Evolutionary conservation across 2,113 vertebrate genomes (phyloP).

Genomic region (Pantherophis guttatus): DNA sequence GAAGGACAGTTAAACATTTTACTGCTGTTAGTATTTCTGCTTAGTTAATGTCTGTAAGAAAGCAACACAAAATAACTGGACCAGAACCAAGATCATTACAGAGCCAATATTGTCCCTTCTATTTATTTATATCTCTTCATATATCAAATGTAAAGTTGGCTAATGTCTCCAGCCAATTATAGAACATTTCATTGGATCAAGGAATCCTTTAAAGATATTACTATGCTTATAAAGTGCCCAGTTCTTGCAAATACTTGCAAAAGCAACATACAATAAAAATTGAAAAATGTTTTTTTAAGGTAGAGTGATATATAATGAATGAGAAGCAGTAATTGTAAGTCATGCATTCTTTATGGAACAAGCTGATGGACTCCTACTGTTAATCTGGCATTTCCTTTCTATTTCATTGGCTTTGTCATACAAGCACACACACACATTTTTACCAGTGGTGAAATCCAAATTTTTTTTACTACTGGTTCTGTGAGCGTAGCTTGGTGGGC

Average conservation of each 20-base stretch:
- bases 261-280: neutral
- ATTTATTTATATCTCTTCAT: neutral
- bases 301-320: neutral
- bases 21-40: neutral
- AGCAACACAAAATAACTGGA: neutral
- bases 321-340: neutral
- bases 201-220: neutral
- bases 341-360: constrained; percentile 20
- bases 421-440: neutral
- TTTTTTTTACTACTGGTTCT: too few relatives aligned
- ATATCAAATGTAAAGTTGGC: neutral
- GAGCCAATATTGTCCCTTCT: neutral
- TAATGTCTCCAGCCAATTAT: neutral
- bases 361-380: neutral
- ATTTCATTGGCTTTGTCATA: neutral
- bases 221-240: neutral
- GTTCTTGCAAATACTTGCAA: neutral
- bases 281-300: neutral
- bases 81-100: neutral
- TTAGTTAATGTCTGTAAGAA: neutral
- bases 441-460: too few relatives aligned
- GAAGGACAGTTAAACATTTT: neutral
- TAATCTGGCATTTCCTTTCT: constrained; percentile 37
- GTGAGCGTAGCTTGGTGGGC: too few relatives aligned
- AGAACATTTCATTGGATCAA: neutral